Evolutionary conservation across 1,140 invertebrate genomes (phyloP), one percentile per base, ranked within the genome.

Genomic region (Brachionus calyciflorus): DNA sequence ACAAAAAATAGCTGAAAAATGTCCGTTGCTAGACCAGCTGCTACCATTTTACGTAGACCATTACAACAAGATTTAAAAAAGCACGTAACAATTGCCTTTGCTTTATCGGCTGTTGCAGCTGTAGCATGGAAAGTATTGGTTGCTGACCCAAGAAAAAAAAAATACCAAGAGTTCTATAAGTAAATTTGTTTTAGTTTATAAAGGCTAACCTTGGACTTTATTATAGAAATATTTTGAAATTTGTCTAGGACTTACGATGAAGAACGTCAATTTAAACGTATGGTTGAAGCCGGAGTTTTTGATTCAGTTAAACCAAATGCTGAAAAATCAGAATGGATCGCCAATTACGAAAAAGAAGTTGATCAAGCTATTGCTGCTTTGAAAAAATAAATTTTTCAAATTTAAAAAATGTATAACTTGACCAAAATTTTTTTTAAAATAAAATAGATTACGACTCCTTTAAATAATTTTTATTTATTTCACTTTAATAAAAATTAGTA

Each of bases 351-450:
- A 21, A 57, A 76, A 44, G 33, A 76, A 44, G 73, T 76, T 24
- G 73, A 76, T 63, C 28, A 63, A 30, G 73, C 73, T 57, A 76
- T 76, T 28, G 73, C 73, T 76, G 49, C 49, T n/a, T 19, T 76
- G 10, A 76, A 40, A 60, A 40, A 76, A 44, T 76, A 60, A 28
- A 60, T 65, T 65, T 24, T 44, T 65, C 14, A 44, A 65, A 65
- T 65, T 41, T 65, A 19, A 30, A 46, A 44, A 24, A 24, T 65
- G 33, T 44, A 65, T 19, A 65, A 65, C 60, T 44, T 44, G 40
- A 65, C 33, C 19, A 65, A 65, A 65, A 24, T 44, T 44, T 24
- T 65, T 65, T 65, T 65, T 26, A 65, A 44, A 26, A 40, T 26
- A 65, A 65, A 65, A 55, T 60, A 37, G 19, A 49, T 17, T 49